These are phyloP conservation scores for Aphidius colemani DNA, from an alignment of 2,888 invertebrate species.

Conservation along the genomic window DNA sequence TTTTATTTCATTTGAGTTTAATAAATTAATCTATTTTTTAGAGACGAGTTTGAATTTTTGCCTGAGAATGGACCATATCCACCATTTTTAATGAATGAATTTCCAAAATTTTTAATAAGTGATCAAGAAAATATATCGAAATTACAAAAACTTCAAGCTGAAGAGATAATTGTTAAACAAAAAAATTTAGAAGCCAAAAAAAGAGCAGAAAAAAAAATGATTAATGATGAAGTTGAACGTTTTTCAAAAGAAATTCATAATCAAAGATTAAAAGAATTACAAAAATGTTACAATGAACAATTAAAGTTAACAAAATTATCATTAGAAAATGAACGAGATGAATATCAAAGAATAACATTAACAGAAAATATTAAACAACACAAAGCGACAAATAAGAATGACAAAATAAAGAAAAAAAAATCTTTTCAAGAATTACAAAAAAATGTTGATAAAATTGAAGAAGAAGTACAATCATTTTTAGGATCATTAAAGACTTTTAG, in stretches of 20 bases:
- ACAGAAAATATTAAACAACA: background rate
- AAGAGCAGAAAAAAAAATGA: constrained; percentile 43
- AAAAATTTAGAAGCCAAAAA: constrained; percentile 36
- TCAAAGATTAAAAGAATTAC: constrained; percentile 46
- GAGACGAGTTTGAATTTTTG: constrained; percentile 35
- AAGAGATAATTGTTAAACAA: constrained; percentile 36
- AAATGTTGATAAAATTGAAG: constrained; percentile 48
- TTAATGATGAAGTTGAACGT: constrained; percentile 42
- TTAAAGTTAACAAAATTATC: constrained; percentile 26
- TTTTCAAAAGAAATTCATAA: constrained; percentile 46
- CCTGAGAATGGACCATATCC: constrained; percentile 47
- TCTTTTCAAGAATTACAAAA: constrained; percentile 38
- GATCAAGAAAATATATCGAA: constrained; percentile 32
- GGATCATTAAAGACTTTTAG: constrained; percentile 32
- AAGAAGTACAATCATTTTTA: constrained; percentile 47
- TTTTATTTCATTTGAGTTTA: constrained; percentile 3
- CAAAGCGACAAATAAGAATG: background rate
- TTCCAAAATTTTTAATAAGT: constrained; percentile 49
- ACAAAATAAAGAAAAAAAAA: background rate
- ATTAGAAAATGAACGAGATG: constrained; percentile 20
- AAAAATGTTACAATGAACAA: constrained; percentile 45
- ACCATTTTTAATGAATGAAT: constrained; percentile 46
- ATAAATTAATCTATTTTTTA: constrained; percentile 25
- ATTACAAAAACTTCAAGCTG: constrained; percentile 39
- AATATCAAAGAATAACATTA: constrained; percentile 13